phyloP scores from a whole-genome alignment of 1,140 invertebrate genomes.

The Cydia splendana region DNA sequence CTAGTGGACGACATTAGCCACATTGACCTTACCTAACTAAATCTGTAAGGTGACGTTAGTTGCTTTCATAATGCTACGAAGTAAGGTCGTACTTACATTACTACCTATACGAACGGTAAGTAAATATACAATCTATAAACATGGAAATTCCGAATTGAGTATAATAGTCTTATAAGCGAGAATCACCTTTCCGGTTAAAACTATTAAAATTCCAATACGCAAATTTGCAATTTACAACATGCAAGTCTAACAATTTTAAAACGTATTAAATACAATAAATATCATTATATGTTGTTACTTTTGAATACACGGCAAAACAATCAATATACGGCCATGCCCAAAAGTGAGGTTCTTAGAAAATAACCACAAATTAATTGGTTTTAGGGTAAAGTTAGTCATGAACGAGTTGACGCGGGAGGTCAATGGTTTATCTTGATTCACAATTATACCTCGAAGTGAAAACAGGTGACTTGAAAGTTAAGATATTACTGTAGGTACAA shows the following conservation, averaged over 20 bases:
- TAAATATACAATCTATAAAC: neutral
- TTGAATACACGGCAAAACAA: neutral
- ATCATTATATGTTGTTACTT: neutral
- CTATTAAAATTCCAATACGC: slow-evolving; percentile 14
- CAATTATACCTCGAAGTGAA: neutral
- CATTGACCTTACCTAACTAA: too few relatives aligned
- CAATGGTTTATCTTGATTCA: neutral
- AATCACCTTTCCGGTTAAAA: neutral
- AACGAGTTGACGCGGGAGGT: neutral
- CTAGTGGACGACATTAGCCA: too few relatives aligned
- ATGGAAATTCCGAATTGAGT: neutral
- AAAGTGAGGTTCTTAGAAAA: slow-evolving; percentile 9
- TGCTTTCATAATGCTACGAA: too few relatives aligned
- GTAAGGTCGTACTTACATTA: too few relatives aligned
- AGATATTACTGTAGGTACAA: too few relatives aligned
- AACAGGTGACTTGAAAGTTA: too few relatives aligned
- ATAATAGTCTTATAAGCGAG: neutral
- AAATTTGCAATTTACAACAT: neutral
- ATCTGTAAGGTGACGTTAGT: too few relatives aligned
- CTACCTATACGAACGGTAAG: too few relatives aligned
- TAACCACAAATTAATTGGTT: slow-evolving; percentile 19
- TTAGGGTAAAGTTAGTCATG: slow-evolving; percentile 8
- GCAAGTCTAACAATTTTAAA: neutral
- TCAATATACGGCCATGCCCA: slow-evolving; percentile 4
- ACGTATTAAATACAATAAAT: neutral